These are phyloP conservation scores for Pogoniulus pusillus DNA, from an alignment of 2,797 vertebrate genomes.

Conservation along the genomic window DNA sequence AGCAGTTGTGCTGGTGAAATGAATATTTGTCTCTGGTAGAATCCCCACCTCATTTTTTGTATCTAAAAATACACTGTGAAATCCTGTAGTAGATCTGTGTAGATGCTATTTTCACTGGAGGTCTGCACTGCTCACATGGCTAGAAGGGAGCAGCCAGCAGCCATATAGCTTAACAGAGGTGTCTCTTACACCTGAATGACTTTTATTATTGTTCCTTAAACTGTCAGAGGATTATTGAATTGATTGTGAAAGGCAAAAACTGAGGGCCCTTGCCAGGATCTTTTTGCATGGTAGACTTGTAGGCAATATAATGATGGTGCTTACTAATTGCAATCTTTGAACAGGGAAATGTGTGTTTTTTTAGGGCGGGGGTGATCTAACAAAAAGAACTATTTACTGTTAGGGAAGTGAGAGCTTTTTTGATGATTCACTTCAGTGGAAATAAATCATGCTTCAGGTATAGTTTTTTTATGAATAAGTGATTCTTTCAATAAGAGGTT, in stretches of 20 bases:
- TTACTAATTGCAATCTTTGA: conserved; percentile 13
- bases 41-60: background rate
- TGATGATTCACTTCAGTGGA: background rate
- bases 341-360: conserved; percentile 15
- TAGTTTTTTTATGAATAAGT: background rate
- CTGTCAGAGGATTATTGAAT: background rate
- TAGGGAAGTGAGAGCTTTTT: background rate
- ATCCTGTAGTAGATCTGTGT: background rate
- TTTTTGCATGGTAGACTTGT: background rate
- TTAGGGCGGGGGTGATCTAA: conserved; percentile 31
- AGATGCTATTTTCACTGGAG: background rate
- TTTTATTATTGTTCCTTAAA: background rate
- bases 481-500: background rate
- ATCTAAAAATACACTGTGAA: background rate
- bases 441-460: background rate
- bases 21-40: background rate
- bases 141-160: background rate
- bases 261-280: background rate
- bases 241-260: background rate
- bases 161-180: background rate
- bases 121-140: background rate
- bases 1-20: background rate
- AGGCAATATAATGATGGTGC: background rate
- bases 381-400: conserved; percentile 21
- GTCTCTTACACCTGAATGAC: background rate